Evolutionary conservation across 2,113 vertebrate genomes (phyloP).

Genomic region (Noturus placidus): DNA sequence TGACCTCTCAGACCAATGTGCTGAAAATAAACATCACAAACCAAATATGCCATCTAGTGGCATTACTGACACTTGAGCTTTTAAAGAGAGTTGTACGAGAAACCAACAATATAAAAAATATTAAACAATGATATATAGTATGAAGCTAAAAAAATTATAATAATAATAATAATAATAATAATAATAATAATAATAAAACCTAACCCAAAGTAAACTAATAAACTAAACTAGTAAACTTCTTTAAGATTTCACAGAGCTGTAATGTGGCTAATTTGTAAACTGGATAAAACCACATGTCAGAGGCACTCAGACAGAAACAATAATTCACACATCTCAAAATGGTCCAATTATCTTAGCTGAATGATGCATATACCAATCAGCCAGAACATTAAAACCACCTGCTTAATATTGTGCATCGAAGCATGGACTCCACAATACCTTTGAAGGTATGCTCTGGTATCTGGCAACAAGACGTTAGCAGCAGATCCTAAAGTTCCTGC

Average conservation of each 20-base stretch:
- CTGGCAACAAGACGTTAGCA: no score
- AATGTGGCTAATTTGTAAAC: neutral
- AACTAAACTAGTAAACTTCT: no score
- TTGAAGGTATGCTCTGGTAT: no score
- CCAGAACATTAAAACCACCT: no score
- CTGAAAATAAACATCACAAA: neutral
- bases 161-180: no score
- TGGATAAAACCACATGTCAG: slow-evolving; percentile 17
- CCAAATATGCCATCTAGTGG: slow-evolving; percentile 63
- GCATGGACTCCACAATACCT: no score
- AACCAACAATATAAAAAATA: neutral
- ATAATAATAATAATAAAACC: no score
- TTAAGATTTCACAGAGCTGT: neutral
- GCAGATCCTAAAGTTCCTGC: no score
- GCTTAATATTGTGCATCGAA: no score
- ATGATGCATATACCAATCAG: neutral
- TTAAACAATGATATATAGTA: neutral
- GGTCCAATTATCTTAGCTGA: neutral
- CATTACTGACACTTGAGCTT: slow-evolving; percentile 2
- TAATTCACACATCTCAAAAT: neutral
- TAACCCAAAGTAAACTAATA: neutral
- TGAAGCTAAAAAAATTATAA: neutral
- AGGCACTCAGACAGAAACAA: neutral
- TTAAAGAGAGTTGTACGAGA: neutral
- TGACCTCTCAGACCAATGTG: neutral